Percentiles rank a stretch among this genome's conserved stretches.
Evolutionary conservation across 2,888 invertebrate genomes (phyloP).

Genomic region (Marasmarcha lunaedactyla): DNA sequence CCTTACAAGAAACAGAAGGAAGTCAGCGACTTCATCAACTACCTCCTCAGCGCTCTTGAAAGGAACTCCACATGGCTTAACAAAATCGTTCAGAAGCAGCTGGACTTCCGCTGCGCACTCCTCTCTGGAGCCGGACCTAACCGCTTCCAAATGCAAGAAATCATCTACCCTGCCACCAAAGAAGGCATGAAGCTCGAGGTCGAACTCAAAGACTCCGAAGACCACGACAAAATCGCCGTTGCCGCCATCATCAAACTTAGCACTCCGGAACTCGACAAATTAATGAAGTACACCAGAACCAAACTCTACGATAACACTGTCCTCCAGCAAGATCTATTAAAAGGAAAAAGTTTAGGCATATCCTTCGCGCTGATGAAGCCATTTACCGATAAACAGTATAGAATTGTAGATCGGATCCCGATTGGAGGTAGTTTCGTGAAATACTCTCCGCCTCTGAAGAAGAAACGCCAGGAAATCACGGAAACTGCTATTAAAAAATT

Average conservation of each 20-base stretch:
- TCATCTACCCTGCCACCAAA: slow-evolving; percentile 44
- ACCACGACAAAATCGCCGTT: slow-evolving; percentile 50
- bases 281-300: slow-evolving; percentile 41
- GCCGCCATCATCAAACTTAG: slow-evolving; percentile 41
- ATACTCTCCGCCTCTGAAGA: slow-evolving; percentile 27
- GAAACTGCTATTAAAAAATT: slow-evolving; percentile 1
- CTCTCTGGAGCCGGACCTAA: slow-evolving; percentile 54
- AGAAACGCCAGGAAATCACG: slow-evolving; percentile 17
- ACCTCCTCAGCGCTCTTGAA: slow-evolving; percentile 41
- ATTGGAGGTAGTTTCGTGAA: slow-evolving; percentile 32
- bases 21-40: slow-evolving; percentile 45
- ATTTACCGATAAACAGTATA: slow-evolving; percentile 42
- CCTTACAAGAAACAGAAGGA: slow-evolving; percentile 51
- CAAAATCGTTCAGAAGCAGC: slow-evolving; percentile 35
- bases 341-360: slow-evolving; percentile 45
- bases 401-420: slow-evolving; percentile 44
- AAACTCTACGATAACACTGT: slow-evolving; percentile 34
- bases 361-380: slow-evolving; percentile 46
- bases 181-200: slow-evolving; percentile 43
- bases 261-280: slow-evolving; percentile 36
- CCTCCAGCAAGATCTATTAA: slow-evolving; percentile 40
- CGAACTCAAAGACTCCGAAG: slow-evolving; percentile 48
- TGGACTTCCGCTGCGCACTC: slow-evolving; percentile 44
- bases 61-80: slow-evolving; percentile 50
- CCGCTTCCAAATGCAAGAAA: slow-evolving; percentile 48